Evolutionary conservation across 2,797 vertebrate species (phyloP), one percentile per base, ranked within the genome.

Genomic region (Notolepis coatsorum): DNA sequence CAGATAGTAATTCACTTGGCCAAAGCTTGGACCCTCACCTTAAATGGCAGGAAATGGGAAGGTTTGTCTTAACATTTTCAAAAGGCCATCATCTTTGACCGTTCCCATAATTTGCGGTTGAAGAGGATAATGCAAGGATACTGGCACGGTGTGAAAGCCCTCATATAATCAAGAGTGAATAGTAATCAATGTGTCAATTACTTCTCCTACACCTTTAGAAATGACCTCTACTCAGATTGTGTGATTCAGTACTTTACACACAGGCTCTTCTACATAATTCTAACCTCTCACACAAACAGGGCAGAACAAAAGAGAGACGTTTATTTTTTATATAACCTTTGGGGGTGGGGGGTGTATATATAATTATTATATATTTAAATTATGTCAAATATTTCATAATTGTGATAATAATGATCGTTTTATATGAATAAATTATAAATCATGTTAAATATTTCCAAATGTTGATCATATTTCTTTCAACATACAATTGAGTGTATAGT

Each of bases 161-260:
- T 82, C 61, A 27, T 48, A 80, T 79, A 90, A 84, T 87, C 83
- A 84, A 1, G 58, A 86, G 81, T 82, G 80, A 89, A 86, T 85
- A 80, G 77, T 84, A 84, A 87, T 86, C 80, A 87, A 76, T 78
- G 85, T 81, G 74, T 81, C 81, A 82, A 81, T 83, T 83, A 75
- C 70, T 33, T 71, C 63, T 76, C 42, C 65, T 78, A 54, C 68
- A 75, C 56, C 41, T 70, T 82, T 61, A 54, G 64, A 73, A 76
- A 78, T 31, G 45, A 73, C 63, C 68, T 46, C 15, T 18, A 21
- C 54, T 47, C 30, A 57, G 33, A 59, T 7, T n/a, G 15, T 52
- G 45, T 66, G 48, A 78, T 80, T 80, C 50, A 38, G 15, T 30
- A 38, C 8, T 74, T 58, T 3, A 23, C 8, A 10, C 4, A 49